Evolutionary conservation across 2,888 invertebrate genomes (phyloP).

Genomic region (Patella caerulea): DNA sequence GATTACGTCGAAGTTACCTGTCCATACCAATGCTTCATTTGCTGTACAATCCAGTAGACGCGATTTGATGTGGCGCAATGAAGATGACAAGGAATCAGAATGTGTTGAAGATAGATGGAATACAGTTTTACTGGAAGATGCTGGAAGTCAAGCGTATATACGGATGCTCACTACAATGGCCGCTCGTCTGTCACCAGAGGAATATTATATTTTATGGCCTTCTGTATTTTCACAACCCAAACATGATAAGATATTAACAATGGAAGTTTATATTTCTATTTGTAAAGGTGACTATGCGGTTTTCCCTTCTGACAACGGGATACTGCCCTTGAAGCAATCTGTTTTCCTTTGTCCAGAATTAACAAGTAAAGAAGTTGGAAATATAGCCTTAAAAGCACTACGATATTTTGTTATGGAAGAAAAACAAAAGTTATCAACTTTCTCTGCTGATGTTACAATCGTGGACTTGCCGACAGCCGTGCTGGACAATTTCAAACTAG

Average conservation of each 20-base stretch:
- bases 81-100: constrained; percentile 49
- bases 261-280: not conserved
- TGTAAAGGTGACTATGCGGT: constrained; percentile 6
- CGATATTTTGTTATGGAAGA: too few relatives aligned
- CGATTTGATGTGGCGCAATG: constrained; percentile 43
- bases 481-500: constrained; percentile 19
- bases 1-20: constrained; percentile 48
- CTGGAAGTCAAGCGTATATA: constrained; percentile 45
- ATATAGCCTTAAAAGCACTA: constrained; percentile 29
- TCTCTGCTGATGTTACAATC: not conserved
- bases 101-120: constrained; percentile 46
- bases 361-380: constrained; percentile 6
- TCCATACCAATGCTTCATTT: constrained; percentile 67
- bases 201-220: constrained; percentile 27
- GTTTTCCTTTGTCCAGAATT: constrained; percentile 40
- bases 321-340: constrained; percentile 33
- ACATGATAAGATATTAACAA: constrained; percentile 5
- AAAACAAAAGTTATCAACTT: not conserved
- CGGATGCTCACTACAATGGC: constrained; percentile 39
- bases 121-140: constrained; percentile 43
- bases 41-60: constrained; percentile 55
- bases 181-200: too few relatives aligned
- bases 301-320: constrained; percentile 28
- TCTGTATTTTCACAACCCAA: not conserved
- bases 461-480: constrained; percentile 24